These are phyloP conservation scores for Clitarchus hookeri DNA, from an alignment of 2,888 invertebrate genomes.

Conservation along the genomic window DNA sequence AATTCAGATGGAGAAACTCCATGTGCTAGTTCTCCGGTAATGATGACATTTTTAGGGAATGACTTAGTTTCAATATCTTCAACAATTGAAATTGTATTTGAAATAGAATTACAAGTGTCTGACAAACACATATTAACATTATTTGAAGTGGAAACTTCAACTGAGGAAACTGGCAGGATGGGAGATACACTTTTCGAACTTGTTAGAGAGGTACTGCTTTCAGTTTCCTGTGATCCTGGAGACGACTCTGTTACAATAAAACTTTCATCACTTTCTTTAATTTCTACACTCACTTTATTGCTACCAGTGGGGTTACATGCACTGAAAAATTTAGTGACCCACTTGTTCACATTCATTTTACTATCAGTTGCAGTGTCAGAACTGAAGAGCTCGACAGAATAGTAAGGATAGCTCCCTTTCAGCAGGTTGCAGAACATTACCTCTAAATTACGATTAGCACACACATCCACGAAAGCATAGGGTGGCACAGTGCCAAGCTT, in stretches of 20 bases:
- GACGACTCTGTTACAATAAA: too few species aligned
- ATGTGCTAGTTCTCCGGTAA: not conserved
- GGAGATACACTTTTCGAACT: not conserved
- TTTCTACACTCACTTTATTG: not conserved
- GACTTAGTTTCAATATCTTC: not conserved
- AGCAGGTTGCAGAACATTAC: not conserved
- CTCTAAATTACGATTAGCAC: not conserved
- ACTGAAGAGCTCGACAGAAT: not conserved
- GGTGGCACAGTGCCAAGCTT: not conserved
- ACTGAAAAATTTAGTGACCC: slow-evolving; percentile 7
- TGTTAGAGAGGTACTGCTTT: too few species aligned
- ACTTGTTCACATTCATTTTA: not conserved
- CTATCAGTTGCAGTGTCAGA: not conserved
- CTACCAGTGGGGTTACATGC: not conserved
- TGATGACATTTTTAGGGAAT: not conserved
- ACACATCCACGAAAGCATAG: not conserved
- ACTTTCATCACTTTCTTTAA: too few species aligned
- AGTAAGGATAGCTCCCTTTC: not conserved
- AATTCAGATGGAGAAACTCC: not conserved
- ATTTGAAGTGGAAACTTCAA: too few species aligned
- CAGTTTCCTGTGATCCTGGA: too few species aligned
- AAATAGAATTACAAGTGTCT: too few species aligned
- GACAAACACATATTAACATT: too few species aligned
- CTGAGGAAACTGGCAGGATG: not conserved
- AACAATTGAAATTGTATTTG: not conserved